Evolutionary conservation across 2,888 invertebrate species (phyloP).

Genomic region (Rhodophaea formosa): DNA sequence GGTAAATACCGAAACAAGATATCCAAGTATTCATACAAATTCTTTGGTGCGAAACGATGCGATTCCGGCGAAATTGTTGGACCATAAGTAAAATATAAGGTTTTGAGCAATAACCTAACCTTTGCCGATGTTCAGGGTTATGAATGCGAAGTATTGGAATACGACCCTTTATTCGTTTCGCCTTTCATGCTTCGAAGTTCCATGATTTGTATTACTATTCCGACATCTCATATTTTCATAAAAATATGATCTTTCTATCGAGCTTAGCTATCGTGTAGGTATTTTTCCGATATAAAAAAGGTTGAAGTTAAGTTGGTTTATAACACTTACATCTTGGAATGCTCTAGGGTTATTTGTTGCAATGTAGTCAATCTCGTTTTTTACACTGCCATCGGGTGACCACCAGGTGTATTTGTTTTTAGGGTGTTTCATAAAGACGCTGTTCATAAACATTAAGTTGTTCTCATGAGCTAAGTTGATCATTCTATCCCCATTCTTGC

Average conservation of each 20-base stretch:
- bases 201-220: slow-evolving; percentile 12
- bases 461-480: too few species aligned
- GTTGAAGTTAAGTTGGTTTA: too few species aligned
- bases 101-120: slow-evolving; percentile 36
- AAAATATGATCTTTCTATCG: not conserved
- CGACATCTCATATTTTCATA: not conserved
- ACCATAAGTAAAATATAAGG: slow-evolving; percentile 38
- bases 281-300: not conserved
- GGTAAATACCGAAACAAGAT: not conserved
- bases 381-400: too few species aligned
- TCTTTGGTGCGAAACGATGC: slow-evolving; percentile 29
- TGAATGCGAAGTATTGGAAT: slow-evolving; percentile 28
- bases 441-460: too few species aligned
- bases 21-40: slow-evolving; percentile 30
- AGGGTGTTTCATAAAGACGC: too few species aligned
- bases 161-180: slow-evolving; percentile 11
- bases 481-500: too few species aligned
- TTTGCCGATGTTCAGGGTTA: slow-evolving; percentile 35
- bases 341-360: too few species aligned
- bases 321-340: too few species aligned
- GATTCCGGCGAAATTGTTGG: slow-evolving; percentile 28
- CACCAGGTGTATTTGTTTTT: too few species aligned
- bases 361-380: too few species aligned
- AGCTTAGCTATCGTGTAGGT: too few species aligned
- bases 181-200: slow-evolving; percentile 5